Base-by-base conservation (phyloP, 2,113 vertebrate species). In the Heterotilapia buettikoferi region DNA sequence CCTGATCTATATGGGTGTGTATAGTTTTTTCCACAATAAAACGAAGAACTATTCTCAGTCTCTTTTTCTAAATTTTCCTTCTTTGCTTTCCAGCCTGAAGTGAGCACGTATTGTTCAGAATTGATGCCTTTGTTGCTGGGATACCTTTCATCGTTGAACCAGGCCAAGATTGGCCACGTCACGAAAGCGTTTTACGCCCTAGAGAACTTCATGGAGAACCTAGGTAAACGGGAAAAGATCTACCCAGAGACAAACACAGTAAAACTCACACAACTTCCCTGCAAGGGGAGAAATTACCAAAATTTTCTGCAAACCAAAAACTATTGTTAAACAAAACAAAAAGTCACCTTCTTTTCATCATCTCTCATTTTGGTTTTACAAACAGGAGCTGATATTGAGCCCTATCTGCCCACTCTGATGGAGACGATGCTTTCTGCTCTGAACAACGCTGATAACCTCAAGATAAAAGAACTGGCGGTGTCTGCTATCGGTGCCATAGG, bases 201-300 rank as follows among this genome's bases (percentile, higher is more conserved):
- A 52, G 98, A 98, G 94, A 98, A 98, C 94, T 98, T 98, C 47
- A 95, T 98, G 91, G 97, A 98, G 91, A 98, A 97, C 86, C 93
- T 98, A 4, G 98, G 98, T 98, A 87, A 94, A 92, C 1, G 59
- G 11, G 80, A 71, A 68, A 26, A 73, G 1, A n/a, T 14, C 14
- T 76, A 43, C 43, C 43, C 1, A 76, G 43, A 47, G 9, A 26
- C 40, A 19, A 76, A 16, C 40, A 47, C 68, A 29, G 24, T 29
- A 76, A 76, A 76, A 45, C 0, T 76, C 40, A 18, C 3, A 76
- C 71, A 76, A 3, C 71, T 50, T 50, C 4, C 43, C 43, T 31
- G 6, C 24, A 47, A 31, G 9, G 26, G 43, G 43, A 12, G 43
- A 76, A 73, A 73, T 45, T 21, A 73, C n/a, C n/a, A 2, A 50